Evolutionary conservation across 2,113 vertebrate genomes (phyloP).

Genomic region (Pachypanchax playfairii): DNA sequence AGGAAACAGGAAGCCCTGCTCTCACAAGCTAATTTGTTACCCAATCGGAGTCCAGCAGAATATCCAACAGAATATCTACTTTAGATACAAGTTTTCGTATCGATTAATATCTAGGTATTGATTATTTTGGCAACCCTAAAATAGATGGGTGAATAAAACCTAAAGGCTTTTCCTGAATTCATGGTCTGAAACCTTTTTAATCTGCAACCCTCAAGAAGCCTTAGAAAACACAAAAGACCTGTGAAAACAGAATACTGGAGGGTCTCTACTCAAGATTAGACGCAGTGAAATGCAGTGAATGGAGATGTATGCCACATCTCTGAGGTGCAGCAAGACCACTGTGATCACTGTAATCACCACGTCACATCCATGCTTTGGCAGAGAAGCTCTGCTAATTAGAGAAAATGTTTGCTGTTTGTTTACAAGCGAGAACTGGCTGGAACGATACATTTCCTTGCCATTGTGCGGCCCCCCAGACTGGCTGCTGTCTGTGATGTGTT

Average conservation of each 20-base stretch:
- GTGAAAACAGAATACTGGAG: neutral
- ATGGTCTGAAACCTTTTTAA: neutral
- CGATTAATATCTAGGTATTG: no score
- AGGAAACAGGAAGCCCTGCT: no score
- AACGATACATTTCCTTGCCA: conserved; percentile 43
- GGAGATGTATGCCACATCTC: no score
- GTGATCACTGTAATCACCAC: conserved; percentile 35
- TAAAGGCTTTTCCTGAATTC: neutral
- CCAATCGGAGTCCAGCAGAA: no score
- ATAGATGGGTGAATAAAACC: neutral
- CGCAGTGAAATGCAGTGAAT: conserved; percentile 2
- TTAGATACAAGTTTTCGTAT: no score
- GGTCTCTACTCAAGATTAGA: neutral
- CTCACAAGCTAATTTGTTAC: no score
- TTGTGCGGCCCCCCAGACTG: conserved; percentile 11
- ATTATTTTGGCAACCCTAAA: no score
- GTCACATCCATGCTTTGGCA: conserved; percentile 34
- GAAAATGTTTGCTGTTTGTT: conserved; percentile 58
- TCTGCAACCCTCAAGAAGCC: neutral
- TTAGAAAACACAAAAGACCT: neutral
- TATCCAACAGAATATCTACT: no score
- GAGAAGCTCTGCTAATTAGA: conserved; percentile 47
- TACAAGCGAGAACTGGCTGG: conserved; percentile 48
- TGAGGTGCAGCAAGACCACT: neutral
- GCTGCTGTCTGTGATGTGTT: conserved; percentile 52